Conservation (phyloP, 2,888 invertebrate genomes). For the Eugnorisma glareosa region DNA sequence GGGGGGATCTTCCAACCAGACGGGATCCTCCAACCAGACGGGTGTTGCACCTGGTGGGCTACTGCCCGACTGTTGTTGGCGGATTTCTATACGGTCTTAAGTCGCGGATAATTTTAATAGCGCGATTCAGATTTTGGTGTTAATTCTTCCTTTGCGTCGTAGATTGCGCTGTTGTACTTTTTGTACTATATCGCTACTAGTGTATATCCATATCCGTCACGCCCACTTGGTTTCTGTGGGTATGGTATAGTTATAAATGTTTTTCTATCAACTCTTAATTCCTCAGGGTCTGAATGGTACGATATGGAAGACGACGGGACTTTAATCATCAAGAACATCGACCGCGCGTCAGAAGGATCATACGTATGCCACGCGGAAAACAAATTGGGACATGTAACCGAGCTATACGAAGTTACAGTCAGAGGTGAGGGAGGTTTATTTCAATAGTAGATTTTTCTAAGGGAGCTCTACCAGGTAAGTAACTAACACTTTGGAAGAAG, state of each 20-base stretch:
- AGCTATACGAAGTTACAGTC: slow-evolving; percentile 70
- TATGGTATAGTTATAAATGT: too few relatives aligned
- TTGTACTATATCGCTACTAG: too few relatives aligned
- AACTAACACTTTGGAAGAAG: not conserved
- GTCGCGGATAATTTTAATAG: too few relatives aligned
- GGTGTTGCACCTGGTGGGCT: too few relatives aligned
- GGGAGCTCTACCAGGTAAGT: not conserved
- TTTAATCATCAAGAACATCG: slow-evolving; percentile 74
- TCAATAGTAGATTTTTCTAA: not conserved
- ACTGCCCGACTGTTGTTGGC: too few relatives aligned
- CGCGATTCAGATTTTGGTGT: not conserved
- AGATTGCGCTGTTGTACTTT: too few relatives aligned
- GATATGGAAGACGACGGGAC: slow-evolving; percentile 75
- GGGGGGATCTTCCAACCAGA: too few relatives aligned
- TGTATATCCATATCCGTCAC: not conserved
- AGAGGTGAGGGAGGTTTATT: slow-evolving; percentile 69
- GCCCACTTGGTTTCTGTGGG: too few relatives aligned
- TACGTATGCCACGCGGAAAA: slow-evolving; percentile 77
- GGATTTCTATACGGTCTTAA: too few relatives aligned
- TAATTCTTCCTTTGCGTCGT: not conserved
- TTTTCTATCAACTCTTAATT: not conserved
- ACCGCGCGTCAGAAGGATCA: slow-evolving; percentile 61
- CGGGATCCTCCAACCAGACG: too few relatives aligned
- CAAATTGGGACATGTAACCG: slow-evolving; percentile 63
- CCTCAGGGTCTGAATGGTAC: slow-evolving; percentile 75